phyloP scores from a whole-genome alignment of 2,113 vertebrate genomes.

The Melanerpes aurifrons region DNA sequence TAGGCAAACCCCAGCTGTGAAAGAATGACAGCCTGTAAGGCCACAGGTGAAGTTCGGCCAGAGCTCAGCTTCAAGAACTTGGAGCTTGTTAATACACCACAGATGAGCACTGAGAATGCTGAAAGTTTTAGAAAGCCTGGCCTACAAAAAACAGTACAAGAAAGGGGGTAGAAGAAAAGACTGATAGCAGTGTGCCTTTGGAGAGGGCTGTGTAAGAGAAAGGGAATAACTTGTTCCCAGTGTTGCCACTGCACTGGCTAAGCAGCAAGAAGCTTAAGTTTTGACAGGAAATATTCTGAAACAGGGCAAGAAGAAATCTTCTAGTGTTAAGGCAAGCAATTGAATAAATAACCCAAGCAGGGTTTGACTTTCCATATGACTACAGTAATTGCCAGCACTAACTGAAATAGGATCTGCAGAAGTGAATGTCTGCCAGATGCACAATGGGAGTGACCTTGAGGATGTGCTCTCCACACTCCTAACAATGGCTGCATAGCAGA shows the following conservation, averaged over 20 bases:
- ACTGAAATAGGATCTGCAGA: neutral
- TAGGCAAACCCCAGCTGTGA: neutral
- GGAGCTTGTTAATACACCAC: neutral
- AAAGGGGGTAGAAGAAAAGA: neutral
- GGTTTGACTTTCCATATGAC: neutral
- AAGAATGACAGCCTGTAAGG: neutral
- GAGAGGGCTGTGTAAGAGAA: neutral
- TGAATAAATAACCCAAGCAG: neutral
- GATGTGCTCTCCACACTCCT: neutral
- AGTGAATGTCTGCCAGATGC: neutral
- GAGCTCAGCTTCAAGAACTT: neutral
- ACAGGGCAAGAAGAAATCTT: neutral
- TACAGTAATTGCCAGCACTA: neutral
- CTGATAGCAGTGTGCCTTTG: neutral
- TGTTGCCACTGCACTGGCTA: neutral
- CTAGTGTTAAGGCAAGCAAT: neutral
- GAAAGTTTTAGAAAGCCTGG: neutral
- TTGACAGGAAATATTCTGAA: neutral
- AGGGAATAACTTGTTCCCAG: neutral
- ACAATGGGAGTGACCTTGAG: neutral
- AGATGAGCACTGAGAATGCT: neutral
- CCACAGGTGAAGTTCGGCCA: neutral
- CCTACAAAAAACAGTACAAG: neutral
- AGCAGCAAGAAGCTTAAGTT: neutral
- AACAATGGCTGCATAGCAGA: neutral